Base-by-base conservation (phyloP, 2,113 vertebrate species). In the Hemichromis elongatus region DNA sequence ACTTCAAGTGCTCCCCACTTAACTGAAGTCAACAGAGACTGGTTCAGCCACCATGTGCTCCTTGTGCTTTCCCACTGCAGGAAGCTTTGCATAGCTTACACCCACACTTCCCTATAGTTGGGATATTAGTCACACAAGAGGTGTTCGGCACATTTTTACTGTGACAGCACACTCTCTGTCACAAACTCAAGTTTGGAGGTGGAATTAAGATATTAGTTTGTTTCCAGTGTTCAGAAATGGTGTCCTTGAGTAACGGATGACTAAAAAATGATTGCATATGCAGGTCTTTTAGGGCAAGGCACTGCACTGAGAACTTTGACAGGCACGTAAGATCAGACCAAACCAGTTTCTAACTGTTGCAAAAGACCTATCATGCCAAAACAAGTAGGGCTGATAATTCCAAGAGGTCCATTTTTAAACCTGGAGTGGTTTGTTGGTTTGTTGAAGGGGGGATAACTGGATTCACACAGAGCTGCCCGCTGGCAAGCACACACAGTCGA, bases 361-460 rank as follows among this genome's bases (percentile, higher is more conserved):
- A 83, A 92, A 70, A 3, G 33, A 80, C 82, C 92, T 94, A 95
- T 95, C 94, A 88, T 95, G 95, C 94, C 94, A 96, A 96, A 97
- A 97, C 95, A 97, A 96, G 94, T 93, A 95, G 92, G 92, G 87
- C 90, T 96, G 94, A 94, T 96, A 94, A 95, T 96, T 96, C 94
- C 92, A 90, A 91, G 93, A 93, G 95, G 95, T 94, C 94, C 93
- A 96, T 96, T 96, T 96, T 92, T 93, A 94, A 95, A 92, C 91
- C 84, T 86, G 91, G 87, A 94, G 96, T 92, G 91, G 10, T 88
- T 96, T 94, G 91, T 93, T 90, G 93, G 90, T 95, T 82, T 89
- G 90, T 80, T 93, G 91, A 85, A 92, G 89, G 85, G 85, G 95
- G 90, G 95, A 94, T 92, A 89, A 95, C 88, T 88, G 92, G 84